Conservation (phyloP, 2,888 invertebrate genomes). For the Leuctra nigra region DNA sequence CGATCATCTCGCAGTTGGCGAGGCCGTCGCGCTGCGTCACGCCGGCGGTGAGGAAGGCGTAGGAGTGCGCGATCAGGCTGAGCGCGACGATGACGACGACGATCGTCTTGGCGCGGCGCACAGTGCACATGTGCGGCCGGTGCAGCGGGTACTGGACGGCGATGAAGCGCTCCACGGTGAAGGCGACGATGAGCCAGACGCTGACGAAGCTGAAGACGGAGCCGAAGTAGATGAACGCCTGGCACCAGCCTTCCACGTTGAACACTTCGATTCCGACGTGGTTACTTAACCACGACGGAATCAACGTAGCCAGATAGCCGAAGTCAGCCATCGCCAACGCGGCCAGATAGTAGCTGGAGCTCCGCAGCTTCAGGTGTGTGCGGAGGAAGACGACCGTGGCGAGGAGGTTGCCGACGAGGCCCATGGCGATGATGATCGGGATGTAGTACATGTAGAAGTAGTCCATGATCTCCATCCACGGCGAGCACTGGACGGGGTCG, state of each 20-base stretch:
- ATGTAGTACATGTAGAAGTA: constrained; percentile 51
- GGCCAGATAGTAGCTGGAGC: constrained; percentile 57
- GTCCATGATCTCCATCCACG: constrained; percentile 39
- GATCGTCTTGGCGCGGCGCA: constrained; percentile 50
- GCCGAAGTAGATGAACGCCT: constrained; percentile 46
- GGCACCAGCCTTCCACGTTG: constrained; percentile 52
- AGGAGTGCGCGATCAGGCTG: constrained; percentile 42
- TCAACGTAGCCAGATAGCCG: constrained; percentile 48
- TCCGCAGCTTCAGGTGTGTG: constrained; percentile 52
- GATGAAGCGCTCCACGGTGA: constrained; percentile 61
- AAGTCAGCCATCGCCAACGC: constrained; percentile 55
- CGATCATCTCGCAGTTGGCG: constrained; percentile 46
- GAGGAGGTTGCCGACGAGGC: constrained; percentile 52
- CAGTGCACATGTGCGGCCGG: constrained; percentile 53
- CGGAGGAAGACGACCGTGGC: constrained; percentile 54
- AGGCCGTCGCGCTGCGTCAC: constrained; percentile 8
- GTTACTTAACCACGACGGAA: constrained; percentile 48
- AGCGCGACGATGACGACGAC: constrained; percentile 42
- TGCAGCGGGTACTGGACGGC: constrained; percentile 57
- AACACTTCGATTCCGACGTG: constrained; percentile 42
- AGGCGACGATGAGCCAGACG: constrained; percentile 63
- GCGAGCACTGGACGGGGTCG: constrained; percentile 27
- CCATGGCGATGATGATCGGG: constrained; percentile 51
- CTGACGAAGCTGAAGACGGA: constrained; percentile 55
- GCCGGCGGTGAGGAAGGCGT: constrained; percentile 42